phyloP scores from a whole-genome alignment of 2,113 vertebrate species.

The Arizona elegans region DNA sequence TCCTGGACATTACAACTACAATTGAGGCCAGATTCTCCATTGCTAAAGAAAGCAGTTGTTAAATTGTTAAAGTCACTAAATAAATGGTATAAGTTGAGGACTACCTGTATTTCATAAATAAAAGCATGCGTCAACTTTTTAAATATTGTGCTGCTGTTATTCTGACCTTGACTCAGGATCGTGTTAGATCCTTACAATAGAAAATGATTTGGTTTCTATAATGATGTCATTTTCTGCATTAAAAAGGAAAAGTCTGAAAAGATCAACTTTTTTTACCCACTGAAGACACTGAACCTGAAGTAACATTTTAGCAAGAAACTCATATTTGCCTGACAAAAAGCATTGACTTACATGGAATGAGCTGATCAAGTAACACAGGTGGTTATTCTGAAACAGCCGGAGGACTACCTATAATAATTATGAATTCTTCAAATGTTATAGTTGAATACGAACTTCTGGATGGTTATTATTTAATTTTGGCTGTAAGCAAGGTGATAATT shows the following conservation, averaged over 20 bases:
- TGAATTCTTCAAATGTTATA: not conserved
- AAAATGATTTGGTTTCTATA: not conserved
- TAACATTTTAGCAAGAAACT: not conserved
- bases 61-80: not conserved
- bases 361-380: not conserved
- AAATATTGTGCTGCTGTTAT: not conserved
- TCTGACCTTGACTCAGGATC: not conserved
- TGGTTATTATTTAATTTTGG: not conserved
- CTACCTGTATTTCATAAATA: not conserved
- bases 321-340: not conserved
- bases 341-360: not conserved
- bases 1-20: not conserved
- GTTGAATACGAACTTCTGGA: not conserved
- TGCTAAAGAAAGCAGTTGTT: not conserved
- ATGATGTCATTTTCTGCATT: not conserved
- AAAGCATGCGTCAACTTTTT: not conserved
- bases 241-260: not conserved
- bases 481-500: not conserved
- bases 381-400: not conserved
- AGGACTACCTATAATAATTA: not conserved
- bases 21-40: not conserved
- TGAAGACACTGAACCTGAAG: not conserved
- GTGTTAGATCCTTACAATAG: not conserved
- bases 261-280: not conserved
- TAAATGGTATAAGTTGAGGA: not conserved